Evolutionary conservation across 2,888 invertebrate genomes (phyloP).

Genomic region (Galeruca laticollis): DNA sequence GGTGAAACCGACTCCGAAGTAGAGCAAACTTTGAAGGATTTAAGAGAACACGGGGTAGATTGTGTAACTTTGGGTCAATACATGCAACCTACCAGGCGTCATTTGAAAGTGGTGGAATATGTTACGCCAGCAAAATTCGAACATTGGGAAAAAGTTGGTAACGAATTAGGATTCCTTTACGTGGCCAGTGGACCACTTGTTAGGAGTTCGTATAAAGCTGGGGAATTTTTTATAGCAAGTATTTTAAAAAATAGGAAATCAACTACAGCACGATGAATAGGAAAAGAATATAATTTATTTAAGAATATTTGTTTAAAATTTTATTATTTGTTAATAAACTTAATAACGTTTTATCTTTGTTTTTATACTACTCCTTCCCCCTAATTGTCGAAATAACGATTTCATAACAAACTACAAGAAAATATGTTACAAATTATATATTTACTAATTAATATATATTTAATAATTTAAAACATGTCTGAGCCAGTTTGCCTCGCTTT

Average conservation of each 20-base stretch:
- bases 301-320: neutral
- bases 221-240: slow-evolving; percentile 90
- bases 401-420: too few relatives aligned
- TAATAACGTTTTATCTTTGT: neutral
- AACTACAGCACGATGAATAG: slow-evolving; percentile 54
- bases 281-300: neutral
- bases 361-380: neutral
- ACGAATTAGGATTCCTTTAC: slow-evolving; percentile 91
- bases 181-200: slow-evolving; percentile 98
- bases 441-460: slow-evolving; percentile 22
- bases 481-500: slow-evolving; percentile 81
- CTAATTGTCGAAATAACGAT: neutral
- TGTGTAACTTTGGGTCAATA: slow-evolving; percentile 98
- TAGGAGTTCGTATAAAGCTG: slow-evolving; percentile 97
- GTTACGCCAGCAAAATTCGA: slow-evolving; percentile 95
- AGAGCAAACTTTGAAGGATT: slow-evolving; percentile 87
- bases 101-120: slow-evolving; percentile 92
- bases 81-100: slow-evolving; percentile 98
- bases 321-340: neutral
- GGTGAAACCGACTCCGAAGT: slow-evolving; percentile 92
- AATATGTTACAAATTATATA: neutral
- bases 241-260: slow-evolving; percentile 76
- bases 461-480: slow-evolving; percentile 75
- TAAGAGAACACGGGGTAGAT: slow-evolving; percentile 86
- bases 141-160: slow-evolving; percentile 86